These are phyloP conservation scores for Drosophila nigritarsus DNA, from an alignment of 2,888 invertebrate species.

Conservation along the genomic window DNA sequence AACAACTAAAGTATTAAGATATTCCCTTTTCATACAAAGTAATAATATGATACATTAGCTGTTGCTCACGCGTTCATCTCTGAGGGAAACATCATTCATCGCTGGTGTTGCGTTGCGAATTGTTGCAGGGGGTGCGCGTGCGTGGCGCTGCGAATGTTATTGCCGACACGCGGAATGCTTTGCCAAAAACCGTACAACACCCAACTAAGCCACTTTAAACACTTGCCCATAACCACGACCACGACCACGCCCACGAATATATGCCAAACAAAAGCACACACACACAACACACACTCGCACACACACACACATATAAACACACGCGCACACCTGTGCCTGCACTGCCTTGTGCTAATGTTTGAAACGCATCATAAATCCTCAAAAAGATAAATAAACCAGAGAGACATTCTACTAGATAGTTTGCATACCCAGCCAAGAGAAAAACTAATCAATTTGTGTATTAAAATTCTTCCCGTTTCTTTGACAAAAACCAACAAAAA, in stretches of 20 bases:
- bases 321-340: conserved; percentile 45
- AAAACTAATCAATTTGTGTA: conserved; percentile 64
- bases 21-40: not conserved
- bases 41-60: not conserved
- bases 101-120: conserved; percentile 49
- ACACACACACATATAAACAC: conserved; percentile 49
- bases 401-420: conserved; percentile 33
- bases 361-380: conserved; percentile 25
- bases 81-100: conserved; percentile 7
- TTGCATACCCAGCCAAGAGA: conserved; percentile 22
- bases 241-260: conserved; percentile 27
- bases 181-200: conserved; percentile 78
- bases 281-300: conserved; percentile 10
- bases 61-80: conserved; percentile 27
- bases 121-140: conserved; percentile 51
- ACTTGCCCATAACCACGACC: conserved; percentile 37
- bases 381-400: conserved; percentile 2
- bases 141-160: conserved; percentile 56
- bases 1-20: not conserved
- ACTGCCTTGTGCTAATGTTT: conserved; percentile 55
- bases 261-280: conserved; percentile 13
- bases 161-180: conserved; percentile 72
- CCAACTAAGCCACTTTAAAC: conserved; percentile 72
- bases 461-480: conserved; percentile 69
- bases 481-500: conserved; percentile 27